Base-by-base conservation (phyloP, 2,113 vertebrate species). In the Takifugu bimaculatus region DNA sequence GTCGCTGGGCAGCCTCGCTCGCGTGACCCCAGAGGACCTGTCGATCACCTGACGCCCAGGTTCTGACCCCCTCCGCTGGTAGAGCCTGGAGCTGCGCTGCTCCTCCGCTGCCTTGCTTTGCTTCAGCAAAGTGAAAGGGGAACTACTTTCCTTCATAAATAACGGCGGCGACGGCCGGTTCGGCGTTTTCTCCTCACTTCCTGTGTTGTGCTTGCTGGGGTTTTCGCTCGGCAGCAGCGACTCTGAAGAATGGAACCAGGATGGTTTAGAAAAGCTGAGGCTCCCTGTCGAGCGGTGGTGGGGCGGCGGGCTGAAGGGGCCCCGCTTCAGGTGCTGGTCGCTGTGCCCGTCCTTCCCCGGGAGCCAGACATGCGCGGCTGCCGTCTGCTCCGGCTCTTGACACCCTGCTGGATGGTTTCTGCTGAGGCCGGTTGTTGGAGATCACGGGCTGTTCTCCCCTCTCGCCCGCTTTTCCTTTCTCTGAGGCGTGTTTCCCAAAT, bases 41-140 rank as follows among this genome's bases (percentile, higher is more conserved):
- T 82, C 77, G 3, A 63, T 69, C 0, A 77, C 42, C 52, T 57
- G 61, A 0, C 51, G 20, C 0, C 59, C 50, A 0, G 87, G 80
- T 50, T 90, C 90, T 4, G 88, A 87, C 2, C 56, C 66, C 2
- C 89, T 74, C 0, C 88, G 85, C 45, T 54, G 75, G 12, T 12
- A 2, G n/a, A 60, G 20, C 56, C 42, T 15, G 70, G 29, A 0
- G 0, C 32, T 51, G 28, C 26, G 1, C 1, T 57, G 54, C 27
- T 58, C 79, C 42, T 84, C 81, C 5, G 49, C n/a, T 0, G 88
- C 78, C 27, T 83, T 87, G 42, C 69, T 66, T 32, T 63, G 57
- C 48, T 67, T 82, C 68, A 81, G 78, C n/a, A 88, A 63, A 39
- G 80, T 79, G 68, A 88, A 72, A 10, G 73, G 53, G 1, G 65